Conservation (phyloP, 1,140 invertebrate genomes). For the Drosophila punjabiensis region DNA sequence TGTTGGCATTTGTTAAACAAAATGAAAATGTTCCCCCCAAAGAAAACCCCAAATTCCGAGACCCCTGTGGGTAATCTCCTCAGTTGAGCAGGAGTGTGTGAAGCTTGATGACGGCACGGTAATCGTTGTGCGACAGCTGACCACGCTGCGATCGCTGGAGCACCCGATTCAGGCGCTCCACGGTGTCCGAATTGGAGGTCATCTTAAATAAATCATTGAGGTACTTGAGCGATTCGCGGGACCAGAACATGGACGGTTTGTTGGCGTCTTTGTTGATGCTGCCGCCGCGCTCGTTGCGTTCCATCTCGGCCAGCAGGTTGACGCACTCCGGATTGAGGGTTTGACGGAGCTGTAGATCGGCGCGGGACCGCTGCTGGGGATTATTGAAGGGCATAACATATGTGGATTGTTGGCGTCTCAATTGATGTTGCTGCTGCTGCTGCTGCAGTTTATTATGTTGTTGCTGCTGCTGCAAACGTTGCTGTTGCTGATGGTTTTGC, state of each 20-base stretch:
- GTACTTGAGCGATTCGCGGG: constrained; percentile 74
- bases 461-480: constrained; percentile 5
- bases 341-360: constrained; percentile 41
- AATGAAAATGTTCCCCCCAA: constrained; percentile 19
- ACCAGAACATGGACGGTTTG: constrained; percentile 77
- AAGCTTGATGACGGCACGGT: constrained; percentile 74
- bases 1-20: constrained; percentile 49
- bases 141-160: constrained; percentile 64
- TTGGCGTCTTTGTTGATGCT: constrained; percentile 57
- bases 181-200: constrained; percentile 38
- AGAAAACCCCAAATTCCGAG: background rate
- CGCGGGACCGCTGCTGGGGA: constrained; percentile 47
- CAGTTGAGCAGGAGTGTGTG: constrained; percentile 61
- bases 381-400: constrained; percentile 57
- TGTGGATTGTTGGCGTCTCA: constrained; percentile 18
- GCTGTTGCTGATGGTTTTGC: constrained; percentile 8
- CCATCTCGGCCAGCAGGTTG: constrained; percentile 47
- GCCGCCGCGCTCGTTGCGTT: constrained; percentile 10
- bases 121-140: constrained; percentile 77
- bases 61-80: constrained; percentile 1
- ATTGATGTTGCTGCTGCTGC: constrained; percentile 3
- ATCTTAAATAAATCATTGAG: constrained; percentile 65
- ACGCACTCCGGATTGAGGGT: constrained; percentile 54
- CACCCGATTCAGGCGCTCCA: constrained; percentile 68
- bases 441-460: background rate